Conservation (phyloP, 1,140 invertebrate genomes). For the Aphelenchoides besseyi region DNA sequence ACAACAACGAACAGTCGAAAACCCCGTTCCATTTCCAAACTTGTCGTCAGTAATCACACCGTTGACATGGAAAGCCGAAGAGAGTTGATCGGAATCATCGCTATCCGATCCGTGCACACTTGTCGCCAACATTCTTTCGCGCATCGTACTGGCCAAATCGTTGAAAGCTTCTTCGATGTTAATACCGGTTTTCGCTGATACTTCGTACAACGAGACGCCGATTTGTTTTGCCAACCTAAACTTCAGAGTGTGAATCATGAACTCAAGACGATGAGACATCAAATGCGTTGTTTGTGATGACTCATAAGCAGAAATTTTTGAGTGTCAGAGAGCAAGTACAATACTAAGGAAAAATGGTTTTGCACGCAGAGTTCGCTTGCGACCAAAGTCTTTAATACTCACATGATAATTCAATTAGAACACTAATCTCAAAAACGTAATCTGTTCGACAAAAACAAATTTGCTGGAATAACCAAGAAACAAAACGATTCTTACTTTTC, state of each 20-base stretch:
- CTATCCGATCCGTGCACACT: slow-evolving; percentile 53
- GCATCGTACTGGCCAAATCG: slow-evolving; percentile 53
- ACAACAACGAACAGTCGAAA: slow-evolving; percentile 42
- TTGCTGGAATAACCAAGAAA: too few relatives aligned
- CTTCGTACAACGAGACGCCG: slow-evolving; percentile 60
- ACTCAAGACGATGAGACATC: slow-evolving; percentile 4
- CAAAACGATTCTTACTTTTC: slow-evolving; percentile 58
- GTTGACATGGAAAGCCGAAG: slow-evolving; percentile 60
- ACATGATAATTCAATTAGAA: too few relatives aligned
- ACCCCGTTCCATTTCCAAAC: slow-evolving; percentile 24
- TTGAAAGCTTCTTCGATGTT: slow-evolving; percentile 60
- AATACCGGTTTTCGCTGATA: slow-evolving; percentile 62
- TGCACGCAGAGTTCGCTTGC: too few relatives aligned
- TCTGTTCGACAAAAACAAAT: too few relatives aligned
- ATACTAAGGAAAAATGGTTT: not conserved
- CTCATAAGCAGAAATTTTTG: not conserved
- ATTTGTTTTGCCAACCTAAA: slow-evolving; percentile 53
- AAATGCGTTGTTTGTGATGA: not conserved
- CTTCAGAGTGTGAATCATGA: not conserved
- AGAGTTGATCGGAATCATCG: slow-evolving; percentile 57
- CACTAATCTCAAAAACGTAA: too few relatives aligned
- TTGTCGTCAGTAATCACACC: slow-evolving; percentile 60
- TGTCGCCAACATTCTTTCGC: slow-evolving; percentile 52
- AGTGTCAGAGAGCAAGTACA: not conserved
- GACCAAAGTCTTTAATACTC: too few relatives aligned